These are phyloP conservation scores for Sinocyclocheilus rhinocerous DNA, from an alignment of 2,113 vertebrate genomes.

Conservation along the genomic window DNA sequence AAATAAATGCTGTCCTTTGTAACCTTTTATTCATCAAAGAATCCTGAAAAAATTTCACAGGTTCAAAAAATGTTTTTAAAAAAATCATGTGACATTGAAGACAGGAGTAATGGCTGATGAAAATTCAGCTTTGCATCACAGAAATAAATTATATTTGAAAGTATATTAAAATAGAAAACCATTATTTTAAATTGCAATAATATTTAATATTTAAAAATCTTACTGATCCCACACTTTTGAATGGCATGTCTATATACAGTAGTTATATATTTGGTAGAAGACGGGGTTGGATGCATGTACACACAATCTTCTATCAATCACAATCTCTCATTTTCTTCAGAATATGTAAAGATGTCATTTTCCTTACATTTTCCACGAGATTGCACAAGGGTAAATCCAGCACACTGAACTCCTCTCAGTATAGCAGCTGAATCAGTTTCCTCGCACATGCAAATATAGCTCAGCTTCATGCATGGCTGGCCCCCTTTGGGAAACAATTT, in stretches of 20 bases:
- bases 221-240: too few species aligned
- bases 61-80: too few species aligned
- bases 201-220: not conserved
- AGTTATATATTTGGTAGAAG: not conserved
- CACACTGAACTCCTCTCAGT: not conserved
- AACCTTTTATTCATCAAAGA: too few species aligned
- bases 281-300: not conserved
- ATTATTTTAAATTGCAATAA: too few species aligned
- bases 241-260: not conserved
- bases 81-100: not conserved
- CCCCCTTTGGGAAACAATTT: not conserved
- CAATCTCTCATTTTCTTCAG: not conserved
- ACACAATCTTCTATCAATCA: not conserved
- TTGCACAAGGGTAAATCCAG: not conserved
- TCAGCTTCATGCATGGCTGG: not conserved
- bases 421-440: conserved; percentile 39
- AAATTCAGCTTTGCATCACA: not conserved
- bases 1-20: too few species aligned
- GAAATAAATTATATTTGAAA: not conserved
- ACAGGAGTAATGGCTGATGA: too few species aligned
- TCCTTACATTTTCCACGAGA: not conserved
- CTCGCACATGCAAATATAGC: not conserved
- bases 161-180: not conserved
- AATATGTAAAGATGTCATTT: not conserved
- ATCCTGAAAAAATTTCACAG: too few species aligned